These are phyloP conservation scores for Remorina albescens DNA, from an alignment of 2,797 vertebrate genomes.

Conservation along the genomic window DNA sequence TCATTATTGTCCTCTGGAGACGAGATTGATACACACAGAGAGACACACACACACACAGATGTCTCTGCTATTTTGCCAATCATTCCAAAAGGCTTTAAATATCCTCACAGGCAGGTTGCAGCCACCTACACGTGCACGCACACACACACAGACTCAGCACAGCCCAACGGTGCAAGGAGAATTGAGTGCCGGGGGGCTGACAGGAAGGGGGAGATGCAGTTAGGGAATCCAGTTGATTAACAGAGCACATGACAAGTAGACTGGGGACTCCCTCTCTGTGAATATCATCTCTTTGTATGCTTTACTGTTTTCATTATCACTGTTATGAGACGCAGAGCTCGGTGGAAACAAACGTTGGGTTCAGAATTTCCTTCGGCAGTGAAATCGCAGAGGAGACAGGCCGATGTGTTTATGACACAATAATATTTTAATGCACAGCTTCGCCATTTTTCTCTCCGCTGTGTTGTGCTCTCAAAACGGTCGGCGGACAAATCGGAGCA, in stretches of 20 bases:
- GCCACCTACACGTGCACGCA: constrained; percentile 12
- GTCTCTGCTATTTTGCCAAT: constrained; percentile 24
- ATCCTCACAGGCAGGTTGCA: constrained; percentile 19
- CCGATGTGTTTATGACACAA: neutral
- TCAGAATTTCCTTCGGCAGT: neutral
- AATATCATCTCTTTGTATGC: constrained; percentile 3
- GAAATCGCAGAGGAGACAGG: neutral
- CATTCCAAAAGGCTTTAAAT: constrained; percentile 47
- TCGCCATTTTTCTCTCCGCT: neutral
- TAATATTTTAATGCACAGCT: neutral
- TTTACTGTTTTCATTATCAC: neutral
- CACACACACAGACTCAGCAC: neutral
- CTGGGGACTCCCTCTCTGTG: constrained; percentile 11
- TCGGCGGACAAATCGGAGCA: neutral
- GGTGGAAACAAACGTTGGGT: neutral
- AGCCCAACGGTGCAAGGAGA: constrained; percentile 53
- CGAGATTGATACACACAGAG: neutral
- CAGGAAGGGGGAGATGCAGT: constrained; percentile 39
- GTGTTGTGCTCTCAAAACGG: neutral
- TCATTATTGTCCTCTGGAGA: constrained; percentile 59
- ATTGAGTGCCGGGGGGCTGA: constrained; percentile 38
- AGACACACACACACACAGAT: constrained; percentile 15
- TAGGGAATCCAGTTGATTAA: constrained; percentile 43
- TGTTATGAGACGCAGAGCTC: neutral
- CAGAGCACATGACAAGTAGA: constrained; percentile 46